A percentile compares a stretch with the other conserved stretches of the same genome.
Conservation (phyloP, 2,113 vertebrate species). For the Myiagra hebetior region DNA sequence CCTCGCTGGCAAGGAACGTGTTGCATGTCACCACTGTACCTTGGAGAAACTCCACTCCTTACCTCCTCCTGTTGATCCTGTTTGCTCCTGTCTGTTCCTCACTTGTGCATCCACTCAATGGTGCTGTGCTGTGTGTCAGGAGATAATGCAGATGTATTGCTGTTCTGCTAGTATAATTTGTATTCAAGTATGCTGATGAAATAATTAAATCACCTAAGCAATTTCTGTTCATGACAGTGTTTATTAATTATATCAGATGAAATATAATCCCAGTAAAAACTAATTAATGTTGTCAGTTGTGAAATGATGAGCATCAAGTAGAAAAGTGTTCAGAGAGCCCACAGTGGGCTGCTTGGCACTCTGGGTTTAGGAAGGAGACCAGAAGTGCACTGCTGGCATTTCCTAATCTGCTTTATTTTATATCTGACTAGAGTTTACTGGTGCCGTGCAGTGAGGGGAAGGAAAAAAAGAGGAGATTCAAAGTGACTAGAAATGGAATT, state of each 20-base stretch:
- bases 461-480: conserved; percentile 8
- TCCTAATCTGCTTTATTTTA: conserved; percentile 20
- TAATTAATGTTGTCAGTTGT: conserved; percentile 9
- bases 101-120: conserved; percentile 43
- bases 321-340: conserved; percentile 14
- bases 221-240: conserved; percentile 55
- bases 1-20: conserved; percentile 28
- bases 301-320: conserved; percentile 14
- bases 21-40: conserved; percentile 60
- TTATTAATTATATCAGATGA: conserved; percentile 46
- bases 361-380: neutral
- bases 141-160: conserved; percentile 57
- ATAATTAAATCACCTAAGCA: conserved; percentile 54
- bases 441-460: conserved; percentile 32
- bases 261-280: conserved; percentile 36
- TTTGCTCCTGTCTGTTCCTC: conserved; percentile 6
- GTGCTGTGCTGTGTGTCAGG: conserved; percentile 71
- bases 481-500: conserved; percentile 57
- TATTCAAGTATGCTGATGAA: conserved; percentile 59
- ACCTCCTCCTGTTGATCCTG: conserved; percentile 29
- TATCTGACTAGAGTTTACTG: conserved; percentile 30
- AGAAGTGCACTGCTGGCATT: conserved; percentile 31
- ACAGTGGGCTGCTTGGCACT: neutral
- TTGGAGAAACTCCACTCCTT: conserved; percentile 43
- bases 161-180: conserved; percentile 53